Base-by-base conservation (phyloP, 2,797 vertebrate genomes). In the Spinibarbus caldwelli region DNA sequence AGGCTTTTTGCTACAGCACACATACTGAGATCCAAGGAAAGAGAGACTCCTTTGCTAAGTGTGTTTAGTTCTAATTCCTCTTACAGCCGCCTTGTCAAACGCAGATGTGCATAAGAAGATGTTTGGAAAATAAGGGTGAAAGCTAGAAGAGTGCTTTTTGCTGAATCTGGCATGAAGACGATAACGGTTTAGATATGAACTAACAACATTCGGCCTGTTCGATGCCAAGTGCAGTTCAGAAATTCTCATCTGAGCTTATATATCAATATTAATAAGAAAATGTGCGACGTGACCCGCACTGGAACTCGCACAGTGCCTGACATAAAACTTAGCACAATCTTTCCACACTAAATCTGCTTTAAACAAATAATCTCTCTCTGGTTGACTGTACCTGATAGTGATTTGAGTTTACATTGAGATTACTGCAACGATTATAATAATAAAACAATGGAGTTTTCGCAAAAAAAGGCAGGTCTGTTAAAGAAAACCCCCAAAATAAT, bases 291-390 rank as follows among this genome's bases (percentile, higher is more conserved):
- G 78, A 82, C 79, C 72, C 34, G 64, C 38, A 5, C 34, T 68
- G 70, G 45, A 85, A 78, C 43, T 82, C 78, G 66, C 82, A 80
- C 59, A 59, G 52, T 31, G 17, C 73, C 76, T 31, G 62, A 80
- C 78, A 49, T 66, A 59, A 41, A 70, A 82, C 82, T 85, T 85
- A 88, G 75, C 87, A 85, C 86, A 82, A 90, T 78, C 43, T 82
- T 85, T 88, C 87, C 82, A 90, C 80, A 89, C 84, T 87, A 90
- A 91, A 91, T 90, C 52, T 9, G 26, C 85, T 89, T 88, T 86
- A 64, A 70, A 77, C 87, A 89, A 91, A 93, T 89, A 87, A 83
- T 87, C 77, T 82, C 73, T 64, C 86, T 78, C 81, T 87, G 75
- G 84, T 88, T 52, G 62, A 80, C 86, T 84, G 72, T 85, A 67